Conservation (phyloP, 1,140 invertebrate species). For the Cyrtorhinus lividipennis region DNA sequence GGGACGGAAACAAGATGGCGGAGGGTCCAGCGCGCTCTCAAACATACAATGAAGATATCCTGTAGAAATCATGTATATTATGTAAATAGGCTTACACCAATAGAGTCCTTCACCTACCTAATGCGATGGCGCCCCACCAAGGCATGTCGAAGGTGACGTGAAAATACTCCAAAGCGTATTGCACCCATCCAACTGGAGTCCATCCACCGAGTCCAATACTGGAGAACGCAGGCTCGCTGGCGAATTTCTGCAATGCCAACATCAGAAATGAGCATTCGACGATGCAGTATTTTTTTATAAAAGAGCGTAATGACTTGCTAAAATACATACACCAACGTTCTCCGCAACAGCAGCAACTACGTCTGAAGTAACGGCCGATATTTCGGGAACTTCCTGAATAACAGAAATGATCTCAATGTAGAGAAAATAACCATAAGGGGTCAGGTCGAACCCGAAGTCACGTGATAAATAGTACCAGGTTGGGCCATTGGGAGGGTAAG, state of each 20-base stretch:
- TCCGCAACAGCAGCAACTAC: not conserved
- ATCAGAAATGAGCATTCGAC: not conserved
- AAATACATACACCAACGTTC: not conserved
- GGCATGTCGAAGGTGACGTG: constrained; percentile 63
- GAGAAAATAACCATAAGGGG: no score
- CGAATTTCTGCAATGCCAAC: not conserved
- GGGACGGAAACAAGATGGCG: no score
- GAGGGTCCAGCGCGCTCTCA: no score
- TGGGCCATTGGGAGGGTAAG: no score
- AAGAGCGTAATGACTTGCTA: no score
- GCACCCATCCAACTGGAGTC: constrained; percentile 60
- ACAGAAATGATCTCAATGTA: no score
- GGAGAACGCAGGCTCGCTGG: constrained; percentile 51
- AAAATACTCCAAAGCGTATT: constrained; percentile 62
- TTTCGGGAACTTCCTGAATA: not conserved
- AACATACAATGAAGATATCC: no score
- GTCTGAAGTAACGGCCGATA: not conserved
- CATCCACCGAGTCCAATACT: constrained; percentile 67
- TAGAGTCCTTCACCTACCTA: constrained; percentile 38
- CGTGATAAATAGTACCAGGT: no score
- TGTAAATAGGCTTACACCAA: no score
- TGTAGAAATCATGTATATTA: no score
- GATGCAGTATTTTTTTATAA: not conserved
- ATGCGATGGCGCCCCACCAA: constrained; percentile 76
- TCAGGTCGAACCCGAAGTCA: no score